Conservation (phyloP, 2,888 invertebrate species). For the Leptura quadrifasciata region DNA sequence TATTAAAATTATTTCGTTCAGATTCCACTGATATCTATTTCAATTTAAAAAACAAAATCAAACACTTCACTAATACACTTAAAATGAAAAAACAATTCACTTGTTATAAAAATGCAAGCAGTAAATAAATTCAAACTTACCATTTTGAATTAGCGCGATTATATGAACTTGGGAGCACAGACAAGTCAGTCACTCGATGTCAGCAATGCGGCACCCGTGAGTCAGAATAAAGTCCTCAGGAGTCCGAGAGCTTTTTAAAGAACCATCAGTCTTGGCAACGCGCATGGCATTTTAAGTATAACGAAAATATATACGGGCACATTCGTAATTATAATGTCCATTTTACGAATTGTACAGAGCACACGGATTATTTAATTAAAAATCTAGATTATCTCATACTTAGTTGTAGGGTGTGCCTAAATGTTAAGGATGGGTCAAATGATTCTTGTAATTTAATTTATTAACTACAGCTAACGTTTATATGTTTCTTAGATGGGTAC, state of each 20-base stretch:
- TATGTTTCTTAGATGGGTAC: neutral
- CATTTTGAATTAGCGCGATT: conserved; percentile 46
- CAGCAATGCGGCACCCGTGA: conserved; percentile 69
- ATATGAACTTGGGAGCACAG: conserved; percentile 32
- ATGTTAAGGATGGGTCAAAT: conserved; percentile 28
- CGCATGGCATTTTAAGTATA: conserved; percentile 38
- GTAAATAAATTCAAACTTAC: conserved; percentile 45
- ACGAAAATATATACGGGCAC: conserved; percentile 3
- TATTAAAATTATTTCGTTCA: too few species aligned
- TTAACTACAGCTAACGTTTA: neutral
- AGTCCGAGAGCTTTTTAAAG: conserved; percentile 38
- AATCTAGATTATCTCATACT: conserved; percentile 28
- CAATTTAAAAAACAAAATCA: neutral
- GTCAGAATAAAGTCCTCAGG: conserved; percentile 47
- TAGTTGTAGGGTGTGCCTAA: conserved; percentile 8
- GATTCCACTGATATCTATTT: too few species aligned
- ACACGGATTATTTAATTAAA: conserved; percentile 26
- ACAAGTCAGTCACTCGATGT: conserved; percentile 64
- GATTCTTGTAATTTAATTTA: conserved; percentile 12
- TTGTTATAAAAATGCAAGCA: neutral
- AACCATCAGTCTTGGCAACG: conserved; percentile 19
- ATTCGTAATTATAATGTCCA: neutral
- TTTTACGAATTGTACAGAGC: neutral
- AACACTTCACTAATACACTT: neutral
- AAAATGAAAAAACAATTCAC: neutral